phyloP scores from a whole-genome alignment of 2,888 invertebrate genomes.

The Mesorhabditis sp. region DNA sequence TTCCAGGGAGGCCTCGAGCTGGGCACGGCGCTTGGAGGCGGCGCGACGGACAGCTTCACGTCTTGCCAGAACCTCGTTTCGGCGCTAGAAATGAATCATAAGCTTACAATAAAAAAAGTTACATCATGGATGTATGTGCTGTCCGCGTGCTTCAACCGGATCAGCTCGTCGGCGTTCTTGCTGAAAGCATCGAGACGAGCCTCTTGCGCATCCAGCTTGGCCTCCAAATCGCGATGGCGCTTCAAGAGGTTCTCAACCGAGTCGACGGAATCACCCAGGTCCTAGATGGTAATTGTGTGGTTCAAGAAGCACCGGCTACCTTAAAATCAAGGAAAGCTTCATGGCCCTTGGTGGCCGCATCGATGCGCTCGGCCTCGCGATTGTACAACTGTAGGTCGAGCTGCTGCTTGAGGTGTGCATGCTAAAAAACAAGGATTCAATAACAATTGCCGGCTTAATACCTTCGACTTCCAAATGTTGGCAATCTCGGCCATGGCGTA shows the following conservation, averaged over 20 bases:
- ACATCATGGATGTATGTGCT: slow-evolving; percentile 40
- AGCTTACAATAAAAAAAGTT: background rate
- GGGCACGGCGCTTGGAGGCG: slow-evolving; percentile 72
- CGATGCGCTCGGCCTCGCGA: slow-evolving; percentile 92
- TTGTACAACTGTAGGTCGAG: slow-evolving; percentile 83
- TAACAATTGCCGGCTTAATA: background rate
- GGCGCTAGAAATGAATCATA: slow-evolving; percentile 58
- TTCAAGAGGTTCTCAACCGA: slow-evolving; percentile 82
- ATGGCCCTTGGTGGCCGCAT: slow-evolving; percentile 88
- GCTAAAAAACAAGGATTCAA: slow-evolving; percentile 66
- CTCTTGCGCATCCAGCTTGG: slow-evolving; percentile 85
- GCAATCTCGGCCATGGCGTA: slow-evolving; percentile 24
- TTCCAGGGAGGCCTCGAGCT: slow-evolving; percentile 77
- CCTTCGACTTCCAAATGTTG: background rate
- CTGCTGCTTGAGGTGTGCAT: slow-evolving; percentile 79
- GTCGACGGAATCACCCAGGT: slow-evolving; percentile 69
- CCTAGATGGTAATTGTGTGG: slow-evolving; percentile 50
- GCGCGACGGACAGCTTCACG: slow-evolving; percentile 63
- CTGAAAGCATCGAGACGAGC: slow-evolving; percentile 79
- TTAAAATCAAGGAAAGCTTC: slow-evolving; percentile 83
- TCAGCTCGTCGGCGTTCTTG: slow-evolving; percentile 77
- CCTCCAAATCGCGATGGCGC: slow-evolving; percentile 87
- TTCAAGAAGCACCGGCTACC: background rate
- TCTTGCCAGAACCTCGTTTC: slow-evolving; percentile 68
- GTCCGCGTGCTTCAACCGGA: slow-evolving; percentile 68